A percentile compares a stretch with the other conserved stretches of the same genome.
Evolutionary conservation across 2,113 vertebrate species (phyloP).

Genomic region (Lontra canadensis): DNA sequence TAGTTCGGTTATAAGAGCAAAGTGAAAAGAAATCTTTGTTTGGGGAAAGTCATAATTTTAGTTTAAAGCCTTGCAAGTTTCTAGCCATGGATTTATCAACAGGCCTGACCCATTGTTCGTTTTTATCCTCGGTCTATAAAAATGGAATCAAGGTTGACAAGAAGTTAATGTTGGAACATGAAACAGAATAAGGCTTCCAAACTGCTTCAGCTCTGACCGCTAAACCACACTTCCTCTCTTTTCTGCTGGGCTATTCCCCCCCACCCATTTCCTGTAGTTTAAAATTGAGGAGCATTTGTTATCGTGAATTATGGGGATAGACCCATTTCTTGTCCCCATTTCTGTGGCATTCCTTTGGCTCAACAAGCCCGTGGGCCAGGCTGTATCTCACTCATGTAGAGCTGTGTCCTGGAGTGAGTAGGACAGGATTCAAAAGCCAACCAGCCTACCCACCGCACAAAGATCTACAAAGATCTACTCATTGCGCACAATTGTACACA

Average conservation of each 20-base stretch:
- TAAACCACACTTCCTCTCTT: constrained; percentile 32
- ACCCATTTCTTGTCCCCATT: neutral
- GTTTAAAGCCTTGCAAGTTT: neutral
- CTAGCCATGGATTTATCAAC: neutral
- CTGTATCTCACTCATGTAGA: neutral
- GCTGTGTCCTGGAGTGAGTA: neutral
- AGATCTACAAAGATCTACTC: neutral
- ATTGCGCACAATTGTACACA: neutral
- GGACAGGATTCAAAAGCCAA: neutral
- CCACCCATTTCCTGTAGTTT: neutral
- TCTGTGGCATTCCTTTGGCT: neutral
- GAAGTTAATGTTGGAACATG: neutral
- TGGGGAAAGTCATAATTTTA: neutral
- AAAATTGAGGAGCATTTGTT: neutral
- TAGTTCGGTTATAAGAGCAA: constrained; percentile 12
- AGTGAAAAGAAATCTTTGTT: constrained; percentile 56
- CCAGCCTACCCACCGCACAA: neutral
- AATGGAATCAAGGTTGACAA: neutral
- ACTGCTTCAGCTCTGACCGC: constrained; percentile 47
- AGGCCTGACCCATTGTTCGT: neutral
- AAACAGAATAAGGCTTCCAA: neutral
- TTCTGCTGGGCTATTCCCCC: neutral
- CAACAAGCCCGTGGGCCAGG: neutral
- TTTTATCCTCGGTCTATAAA: neutral
- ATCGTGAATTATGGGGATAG: neutral